Evolutionary conservation across 2,113 vertebrate species (phyloP).

Genomic region (Ailurus styani): DNA sequence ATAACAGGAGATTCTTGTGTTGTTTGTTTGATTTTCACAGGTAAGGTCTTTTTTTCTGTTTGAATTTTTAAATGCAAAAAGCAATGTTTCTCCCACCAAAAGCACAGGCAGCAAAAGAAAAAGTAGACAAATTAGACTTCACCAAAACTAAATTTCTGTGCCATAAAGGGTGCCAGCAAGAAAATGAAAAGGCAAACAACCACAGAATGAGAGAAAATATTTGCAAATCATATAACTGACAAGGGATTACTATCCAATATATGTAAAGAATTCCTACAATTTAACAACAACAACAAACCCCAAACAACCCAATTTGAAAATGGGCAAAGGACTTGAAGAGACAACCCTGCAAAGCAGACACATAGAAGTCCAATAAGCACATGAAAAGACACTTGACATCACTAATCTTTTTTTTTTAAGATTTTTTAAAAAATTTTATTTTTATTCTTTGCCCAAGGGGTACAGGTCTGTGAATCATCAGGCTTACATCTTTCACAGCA

Average conservation of each 20-base stretch:
- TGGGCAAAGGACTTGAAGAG: neutral
- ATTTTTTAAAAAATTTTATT: too few species aligned
- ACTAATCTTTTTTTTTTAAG: neutral
- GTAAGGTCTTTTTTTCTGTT: neutral
- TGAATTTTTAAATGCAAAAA: neutral
- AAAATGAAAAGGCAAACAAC: neutral
- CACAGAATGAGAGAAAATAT: neutral
- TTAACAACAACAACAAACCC: neutral
- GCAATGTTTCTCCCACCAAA: neutral
- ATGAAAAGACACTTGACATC: neutral
- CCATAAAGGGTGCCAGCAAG: neutral
- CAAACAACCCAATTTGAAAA: neutral
- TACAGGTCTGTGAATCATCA: too few species aligned
- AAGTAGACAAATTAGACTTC: neutral
- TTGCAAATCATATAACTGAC: neutral
- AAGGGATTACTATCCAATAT: neutral
- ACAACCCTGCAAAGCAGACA: neutral
- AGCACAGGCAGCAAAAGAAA: neutral
- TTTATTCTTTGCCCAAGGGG: too few species aligned
- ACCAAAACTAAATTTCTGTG: neutral
- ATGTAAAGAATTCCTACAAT: neutral
- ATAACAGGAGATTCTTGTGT: neutral
- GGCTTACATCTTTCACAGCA: too few species aligned
- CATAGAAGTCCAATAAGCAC: neutral
- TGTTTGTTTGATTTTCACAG: neutral